Percentiles rank a stretch among this genome's conserved stretches.
phyloP scores from a whole-genome alignment of 2,113 vertebrate species.

The Vidua chalybeata region DNA sequence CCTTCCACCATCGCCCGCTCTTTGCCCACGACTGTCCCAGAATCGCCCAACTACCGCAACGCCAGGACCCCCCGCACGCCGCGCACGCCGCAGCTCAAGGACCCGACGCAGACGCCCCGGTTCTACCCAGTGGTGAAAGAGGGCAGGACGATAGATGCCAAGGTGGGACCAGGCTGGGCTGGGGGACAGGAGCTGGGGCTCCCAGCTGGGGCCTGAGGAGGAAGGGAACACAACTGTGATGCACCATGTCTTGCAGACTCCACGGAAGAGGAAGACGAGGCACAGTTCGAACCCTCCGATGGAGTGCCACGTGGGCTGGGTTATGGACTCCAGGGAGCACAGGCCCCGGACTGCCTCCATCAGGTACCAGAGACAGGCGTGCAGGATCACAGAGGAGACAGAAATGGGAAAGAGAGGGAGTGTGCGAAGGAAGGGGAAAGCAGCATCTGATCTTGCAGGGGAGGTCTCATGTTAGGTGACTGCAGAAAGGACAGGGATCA shows the following conservation, averaged over 20 bases:
- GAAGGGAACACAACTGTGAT: rapidly evolving
- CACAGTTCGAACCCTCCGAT: conserved; percentile 97
- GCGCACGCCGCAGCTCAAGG: conserved; percentile 92
- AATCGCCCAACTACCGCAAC: conserved; percentile 93
- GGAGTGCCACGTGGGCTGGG: conserved; percentile 98
- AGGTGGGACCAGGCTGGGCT: conserved; percentile 72
- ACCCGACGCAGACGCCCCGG: conserved; percentile 89
- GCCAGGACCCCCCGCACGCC: conserved; percentile 93
- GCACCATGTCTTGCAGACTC: conserved; percentile 78
- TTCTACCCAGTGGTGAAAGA: conserved; percentile 99
- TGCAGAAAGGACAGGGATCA: background rate
- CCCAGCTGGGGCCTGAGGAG: background rate
- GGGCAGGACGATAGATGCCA: conserved; percentile 91
- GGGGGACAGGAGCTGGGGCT: background rate
- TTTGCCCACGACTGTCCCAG: conserved; percentile 93
- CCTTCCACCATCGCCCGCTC: conserved; percentile 92
- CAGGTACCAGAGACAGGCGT: conserved; percentile 73
- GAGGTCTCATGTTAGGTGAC: background rate
- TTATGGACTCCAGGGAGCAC: conserved; percentile 98
- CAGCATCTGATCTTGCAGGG: background rate
- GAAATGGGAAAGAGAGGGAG: background rate
- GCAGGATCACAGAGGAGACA: rapidly evolving
- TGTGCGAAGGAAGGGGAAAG: background rate
- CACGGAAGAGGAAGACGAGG: conserved; percentile 95
- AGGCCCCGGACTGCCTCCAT: conserved; percentile 93